Evolutionary conservation across 2,797 vertebrate species (phyloP).

Genomic region (Sebastes glaucus): DNA sequence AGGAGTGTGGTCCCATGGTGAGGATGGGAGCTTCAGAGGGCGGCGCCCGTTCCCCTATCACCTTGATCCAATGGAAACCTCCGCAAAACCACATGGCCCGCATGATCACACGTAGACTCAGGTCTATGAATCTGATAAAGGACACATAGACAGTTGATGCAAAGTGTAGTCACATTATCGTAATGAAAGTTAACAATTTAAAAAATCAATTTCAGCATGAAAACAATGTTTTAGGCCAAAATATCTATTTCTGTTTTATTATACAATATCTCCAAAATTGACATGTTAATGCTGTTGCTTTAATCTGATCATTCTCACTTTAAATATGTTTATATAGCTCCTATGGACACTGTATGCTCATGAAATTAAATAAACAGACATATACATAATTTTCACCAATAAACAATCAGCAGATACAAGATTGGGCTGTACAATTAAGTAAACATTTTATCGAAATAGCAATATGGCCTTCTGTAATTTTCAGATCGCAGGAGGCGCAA

Average conservation of each 20-base stretch:
- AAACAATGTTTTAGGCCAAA: neutral
- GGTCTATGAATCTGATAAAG: conserved; percentile 82
- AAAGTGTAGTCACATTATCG: neutral
- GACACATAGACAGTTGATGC: neutral
- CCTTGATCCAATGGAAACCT: conserved; percentile 93
- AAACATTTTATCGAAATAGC: rapidly evolving
- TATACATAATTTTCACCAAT: neutral
- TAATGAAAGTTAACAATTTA: neutral
- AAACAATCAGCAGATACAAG: neutral
- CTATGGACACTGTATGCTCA: neutral
- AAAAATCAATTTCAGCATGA: neutral
- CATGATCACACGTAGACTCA: conserved; percentile 90
- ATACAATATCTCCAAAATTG: neutral
- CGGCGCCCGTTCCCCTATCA: conserved; percentile 88
- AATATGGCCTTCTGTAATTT: neutral
- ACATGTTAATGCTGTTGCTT: neutral
- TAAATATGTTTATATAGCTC: neutral
- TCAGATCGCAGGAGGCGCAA: neutral
- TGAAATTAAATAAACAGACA: neutral
- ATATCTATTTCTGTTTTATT: neutral
- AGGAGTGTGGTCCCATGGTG: conserved; percentile 92
- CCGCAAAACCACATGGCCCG: conserved; percentile 96
- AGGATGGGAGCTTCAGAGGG: conserved; percentile 90
- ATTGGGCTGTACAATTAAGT: too few species aligned
- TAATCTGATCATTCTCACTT: neutral